Base-by-base conservation (phyloP, 2,888 invertebrate species). In the Carterocephalus palaemon region DNA sequence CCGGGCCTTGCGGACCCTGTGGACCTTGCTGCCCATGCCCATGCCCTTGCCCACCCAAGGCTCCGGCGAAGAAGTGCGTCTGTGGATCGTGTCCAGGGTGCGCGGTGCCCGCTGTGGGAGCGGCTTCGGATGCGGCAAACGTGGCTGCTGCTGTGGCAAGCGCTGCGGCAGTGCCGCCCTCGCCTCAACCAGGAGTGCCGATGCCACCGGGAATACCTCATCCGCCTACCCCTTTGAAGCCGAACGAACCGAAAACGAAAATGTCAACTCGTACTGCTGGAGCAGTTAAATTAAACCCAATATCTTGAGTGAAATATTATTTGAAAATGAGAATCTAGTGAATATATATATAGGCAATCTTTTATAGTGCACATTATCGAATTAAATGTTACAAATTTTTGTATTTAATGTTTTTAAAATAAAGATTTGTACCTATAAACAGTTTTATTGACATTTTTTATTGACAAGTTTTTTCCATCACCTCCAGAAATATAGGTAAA, bases 21-120 rank as follows among this genome's bases (percentile, higher is more conserved):
- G 52, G 56, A 0, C 62, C 64, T 0, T 60, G 60, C 0, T 55
- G 57, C 26, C 55, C 57, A 1, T 57, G 56, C 15, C 60, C 60
- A 1, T 53, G 56, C 47, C 59, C 60, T 0, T 56, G 57, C 24
- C 56, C 57, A 2, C 43, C 52, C 53, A 22, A 52, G 26, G 37
- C 47, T 4, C 50, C 52, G 49, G 23, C 67, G 49, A 48, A 47
- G 22, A 47, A 47, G 0, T 73, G 71, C 26, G 66, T 68, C 0
- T 67, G 70, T n/a, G 68, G 72, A 2, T 62, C 66, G 0, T 68
- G 63, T 12, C 62, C 58, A 0, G 38, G 51, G 33, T 51, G 51
- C 20, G 53, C 56, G 13, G 46, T 51, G 5, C 49, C 52, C 4
- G 50, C 54, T 8, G 42, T 49, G 32, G 49, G 52, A 9, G 32